Base-by-base conservation (phyloP, 2,888 invertebrate species). In the Gymnocheta viridis region DNA sequence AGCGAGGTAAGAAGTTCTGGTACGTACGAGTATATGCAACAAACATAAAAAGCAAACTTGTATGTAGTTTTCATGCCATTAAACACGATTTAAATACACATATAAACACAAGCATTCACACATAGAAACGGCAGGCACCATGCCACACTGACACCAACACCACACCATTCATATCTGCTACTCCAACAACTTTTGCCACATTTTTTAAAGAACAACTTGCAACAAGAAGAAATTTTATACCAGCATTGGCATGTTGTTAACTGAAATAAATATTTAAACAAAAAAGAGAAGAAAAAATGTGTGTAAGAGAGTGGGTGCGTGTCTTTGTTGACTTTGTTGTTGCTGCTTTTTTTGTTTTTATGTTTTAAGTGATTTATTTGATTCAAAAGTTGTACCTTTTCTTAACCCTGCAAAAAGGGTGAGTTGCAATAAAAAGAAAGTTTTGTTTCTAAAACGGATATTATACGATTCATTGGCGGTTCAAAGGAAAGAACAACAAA, bases 381-480 rank as follows among this genome's bases (percentile, higher is more conserved):
- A 27, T 73, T 47, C n/a, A 67, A 74, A 80, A 74, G 51, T 74
- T 81, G 10, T 81, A 74, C 67, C 67, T 81, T 66, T 67, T 67
- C 32, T 76, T 82, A 72, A 72, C 44, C 72, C 78, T 62, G 10
- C 29, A 22, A 54, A 54, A 51, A 17, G 35, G 66, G 74, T 82
- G 67, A 70, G 82, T 74, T 44, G 73, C 47, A 77, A 73, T 66
- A 73, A 62, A 44, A 51, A 70, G 54, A 83, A 83, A 80, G 80
- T 83, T 83, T 83, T 76, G 69, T 70, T 82, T 69, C 70, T 14
- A 83, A 85, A 87, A 86, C 86, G 87, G 85, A 86, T 86, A 87
- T 86, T 86, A 86, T 85, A 85, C 84, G 87, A 86, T 85, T 84
- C 86, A 86, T 86, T 86, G 87, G 86, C 85, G 83, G 85, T 82